Evolutionary conservation across 2,888 invertebrate species (phyloP), one percentile per base, ranked within the genome.

Genomic region (Napeogenes sylphis): DNA sequence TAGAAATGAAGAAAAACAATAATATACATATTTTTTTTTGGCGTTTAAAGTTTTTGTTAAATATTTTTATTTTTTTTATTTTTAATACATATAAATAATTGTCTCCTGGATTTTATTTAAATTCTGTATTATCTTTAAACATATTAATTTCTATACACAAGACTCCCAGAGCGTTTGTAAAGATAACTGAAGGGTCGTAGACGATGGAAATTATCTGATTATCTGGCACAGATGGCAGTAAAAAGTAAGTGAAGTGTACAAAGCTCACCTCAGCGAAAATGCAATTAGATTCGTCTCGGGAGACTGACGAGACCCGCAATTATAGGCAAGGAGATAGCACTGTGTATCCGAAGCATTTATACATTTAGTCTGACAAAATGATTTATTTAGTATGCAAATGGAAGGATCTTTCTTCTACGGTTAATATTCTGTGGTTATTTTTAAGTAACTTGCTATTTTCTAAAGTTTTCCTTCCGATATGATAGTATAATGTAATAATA

Each of bases 281-380:
- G 84, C 87, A 87, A 87, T 88, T 87, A 88, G 82, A 85, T 87
- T 78, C 76, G 81, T 84, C 88, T 85, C 88, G 67, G 63, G 88
- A 84, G 88, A 85, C 81, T 77, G 77, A 80, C 77, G 78, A 71
- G 77, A 76, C 70, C 73, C 72, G 71, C 70, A 68, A 66, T 70
- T 57, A 5, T 82, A 82, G 78, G 14, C 74, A 45, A 59, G 66
- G 83, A 75, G 77, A 57, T 47, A 13, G 38, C 51, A 8, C 2
- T 30, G 35, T 5, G 21, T 30, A 30, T 3, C 8, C 30, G 30
- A 8, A 6, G 10, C 30, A 2, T 51, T 10, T 10, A 47, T 4
- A 14, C 4, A 47, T 47, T 8, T n/a, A 4, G n/a, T 47, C 21
- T n/a, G 8, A 47, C 21, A 47, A 3, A 21, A 38, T 38, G 8